Percentiles rank a stretch among this genome's conserved stretches.
These are phyloP conservation scores for Mesodorylaimus sp. DNA, from an alignment of 2,888 invertebrate genomes.

Conservation along the genomic window DNA sequence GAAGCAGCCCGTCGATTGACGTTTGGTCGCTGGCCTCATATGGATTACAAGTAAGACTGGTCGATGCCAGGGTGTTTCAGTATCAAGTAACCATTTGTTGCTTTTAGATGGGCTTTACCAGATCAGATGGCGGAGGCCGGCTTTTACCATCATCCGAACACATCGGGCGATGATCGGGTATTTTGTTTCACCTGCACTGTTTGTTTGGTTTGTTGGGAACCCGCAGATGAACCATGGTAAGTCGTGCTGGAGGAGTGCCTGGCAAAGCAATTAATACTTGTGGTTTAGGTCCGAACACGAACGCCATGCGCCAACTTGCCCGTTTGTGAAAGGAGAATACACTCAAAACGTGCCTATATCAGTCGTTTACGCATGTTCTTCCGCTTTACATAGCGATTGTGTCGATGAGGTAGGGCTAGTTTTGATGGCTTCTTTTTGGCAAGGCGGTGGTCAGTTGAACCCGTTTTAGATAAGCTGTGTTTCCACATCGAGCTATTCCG, in stretches of 20 bases:
- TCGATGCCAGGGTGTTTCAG: neutral
- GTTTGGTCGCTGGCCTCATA: slow-evolving; percentile 83
- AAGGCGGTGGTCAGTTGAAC: slow-evolving; percentile 15
- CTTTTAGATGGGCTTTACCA: slow-evolving; percentile 70
- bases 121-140: slow-evolving; percentile 93
- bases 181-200: slow-evolving; percentile 90
- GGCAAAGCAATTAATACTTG: neutral
- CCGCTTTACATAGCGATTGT: neutral
- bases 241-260: slow-evolving; percentile 6
- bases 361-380: slow-evolving; percentile 53
- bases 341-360: slow-evolving; percentile 83
- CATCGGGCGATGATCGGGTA: slow-evolving; percentile 72
- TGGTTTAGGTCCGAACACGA: slow-evolving; percentile 61
- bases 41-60: slow-evolving; percentile 67
- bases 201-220: slow-evolving; percentile 87
- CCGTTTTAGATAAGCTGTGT: slow-evolving; percentile 29
- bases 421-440: slow-evolving; percentile 3
- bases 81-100: neutral
- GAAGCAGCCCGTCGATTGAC: slow-evolving; percentile 75
- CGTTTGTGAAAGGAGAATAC: slow-evolving; percentile 79
- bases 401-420: neutral
- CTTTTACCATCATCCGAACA: slow-evolving; percentile 80
- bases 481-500: slow-evolving; percentile 36
- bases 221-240: slow-evolving; percentile 80
- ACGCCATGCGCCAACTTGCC: slow-evolving; percentile 75